Percentiles rank a stretch among this genome's conserved stretches.
Conservation (phyloP, 2,113 vertebrate genomes). For the Anolis sagrei region DNA sequence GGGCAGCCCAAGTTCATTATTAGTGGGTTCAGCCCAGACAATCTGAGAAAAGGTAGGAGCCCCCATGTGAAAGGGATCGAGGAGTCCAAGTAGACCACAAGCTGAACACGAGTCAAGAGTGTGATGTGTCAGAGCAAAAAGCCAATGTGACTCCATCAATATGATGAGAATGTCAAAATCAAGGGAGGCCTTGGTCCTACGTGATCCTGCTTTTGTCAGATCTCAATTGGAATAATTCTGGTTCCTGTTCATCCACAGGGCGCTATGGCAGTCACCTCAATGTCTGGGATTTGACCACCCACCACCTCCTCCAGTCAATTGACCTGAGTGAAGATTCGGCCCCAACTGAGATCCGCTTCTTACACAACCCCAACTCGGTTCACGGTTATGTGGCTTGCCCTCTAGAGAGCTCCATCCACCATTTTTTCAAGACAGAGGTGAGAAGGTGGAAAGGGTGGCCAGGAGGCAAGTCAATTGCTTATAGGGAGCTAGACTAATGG, state of each 20-base stretch:
- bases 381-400: constrained; percentile 84
- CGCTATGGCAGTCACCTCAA: constrained; percentile 77
- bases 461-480: not conserved
- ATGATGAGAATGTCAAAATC: no score
- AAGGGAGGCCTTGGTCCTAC: no score
- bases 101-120: no score
- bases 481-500: no score
- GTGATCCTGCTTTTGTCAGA: no score
- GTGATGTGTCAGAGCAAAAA: no score
- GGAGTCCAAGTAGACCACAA: no score
- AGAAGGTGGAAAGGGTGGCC: not conserved
- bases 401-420: constrained; percentile 72
- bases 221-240: no score
- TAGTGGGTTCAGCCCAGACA: constrained; percentile 73
- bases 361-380: constrained; percentile 77
- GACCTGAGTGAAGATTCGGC: constrained; percentile 79
- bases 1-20: constrained; percentile 75
- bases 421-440: constrained; percentile 77
- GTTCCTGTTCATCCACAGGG: constrained; percentile 60
- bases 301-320: constrained; percentile 77
- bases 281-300: constrained; percentile 85
- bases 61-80: no score
- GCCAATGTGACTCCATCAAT: no score
- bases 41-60: constrained; percentile 75
- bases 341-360: constrained; percentile 82